Percentiles rank a stretch among this genome's conserved stretches.
Evolutionary conservation across 2,888 invertebrate genomes (phyloP).

Genomic region (Serripes groenlandicus): DNA sequence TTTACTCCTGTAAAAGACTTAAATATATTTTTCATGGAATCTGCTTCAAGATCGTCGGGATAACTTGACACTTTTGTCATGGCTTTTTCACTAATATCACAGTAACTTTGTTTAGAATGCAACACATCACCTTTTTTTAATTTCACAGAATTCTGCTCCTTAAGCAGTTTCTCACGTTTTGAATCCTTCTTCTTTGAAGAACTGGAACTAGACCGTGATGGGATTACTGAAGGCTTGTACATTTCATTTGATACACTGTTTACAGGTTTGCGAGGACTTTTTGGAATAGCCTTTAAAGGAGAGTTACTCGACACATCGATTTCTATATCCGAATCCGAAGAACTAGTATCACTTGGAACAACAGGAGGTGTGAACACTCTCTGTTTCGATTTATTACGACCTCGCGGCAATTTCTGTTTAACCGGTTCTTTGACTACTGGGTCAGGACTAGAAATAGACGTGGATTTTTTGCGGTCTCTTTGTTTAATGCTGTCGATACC

Average conservation of each 20-base stretch:
- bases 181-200: constrained; percentile 48
- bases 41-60: background rate
- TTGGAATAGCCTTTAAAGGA: constrained; percentile 53
- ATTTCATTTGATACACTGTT: constrained; percentile 15
- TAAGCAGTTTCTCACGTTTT: constrained; percentile 55
- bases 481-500: constrained; percentile 37
- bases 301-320: constrained; percentile 27
- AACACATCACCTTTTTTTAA: constrained; percentile 51
- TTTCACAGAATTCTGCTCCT: constrained; percentile 58
- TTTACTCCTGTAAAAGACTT: constrained; percentile 46
- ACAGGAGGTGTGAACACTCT: background rate
- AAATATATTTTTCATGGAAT: constrained; percentile 48
- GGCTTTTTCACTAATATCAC: constrained; percentile 49
- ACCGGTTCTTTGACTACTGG: constrained; percentile 4
- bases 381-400: constrained; percentile 3
- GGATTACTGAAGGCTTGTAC: background rate
- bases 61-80: constrained; percentile 16
- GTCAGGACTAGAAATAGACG: constrained; percentile 21
- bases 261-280: constrained; percentile 46
- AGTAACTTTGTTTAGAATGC: constrained; percentile 36
- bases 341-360: constrained; percentile 19
- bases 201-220: constrained; percentile 31
- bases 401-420: background rate
- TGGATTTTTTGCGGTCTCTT: constrained; percentile 40
- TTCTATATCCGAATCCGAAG: constrained; percentile 49